A percentile compares a stretch with the other conserved stretches of the same genome.
Conservation (phyloP, 1,140 invertebrate genomes). For the Hestina assimilis region DNA sequence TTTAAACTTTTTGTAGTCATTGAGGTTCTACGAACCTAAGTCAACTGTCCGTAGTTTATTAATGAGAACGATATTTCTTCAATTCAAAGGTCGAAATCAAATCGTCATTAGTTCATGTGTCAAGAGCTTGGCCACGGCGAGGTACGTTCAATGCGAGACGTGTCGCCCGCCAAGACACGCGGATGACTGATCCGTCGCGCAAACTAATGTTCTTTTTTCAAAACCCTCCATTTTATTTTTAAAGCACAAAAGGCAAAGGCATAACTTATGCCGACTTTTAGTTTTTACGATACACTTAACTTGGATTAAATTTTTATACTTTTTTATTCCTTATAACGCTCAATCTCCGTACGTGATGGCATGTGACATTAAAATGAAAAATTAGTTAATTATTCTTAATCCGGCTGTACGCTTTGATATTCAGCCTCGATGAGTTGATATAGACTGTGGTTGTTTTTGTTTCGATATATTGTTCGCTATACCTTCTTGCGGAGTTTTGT, state of each 20-base stretch:
- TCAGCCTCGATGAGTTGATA: constrained; percentile 26
- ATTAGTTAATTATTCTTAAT: constrained; percentile 77
- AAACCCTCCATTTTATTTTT: constrained; percentile 60
- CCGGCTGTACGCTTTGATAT: constrained; percentile 48
- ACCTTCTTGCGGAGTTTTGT: constrained; percentile 19
- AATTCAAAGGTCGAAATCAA: constrained; percentile 47
- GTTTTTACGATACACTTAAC: constrained; percentile 70
- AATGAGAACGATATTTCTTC: constrained; percentile 26
- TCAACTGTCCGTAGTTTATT: constrained; percentile 16
- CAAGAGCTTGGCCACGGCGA: constrained; percentile 21
- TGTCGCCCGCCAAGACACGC: constrained; percentile 51
- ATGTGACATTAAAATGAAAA: constrained; percentile 78
- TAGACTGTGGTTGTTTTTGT: constrained; percentile 35
- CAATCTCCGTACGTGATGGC: constrained; percentile 64
- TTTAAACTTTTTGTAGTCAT: background rate
- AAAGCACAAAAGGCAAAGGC: constrained; percentile 65
- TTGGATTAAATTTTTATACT: constrained; percentile 70
- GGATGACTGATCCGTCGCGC: constrained; percentile 72
- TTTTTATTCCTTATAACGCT: constrained; percentile 53
- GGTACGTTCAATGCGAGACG: constrained; percentile 45
- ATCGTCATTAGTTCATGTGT: constrained; percentile 58
- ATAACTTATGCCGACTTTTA: constrained; percentile 73
- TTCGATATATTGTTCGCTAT: constrained; percentile 29
- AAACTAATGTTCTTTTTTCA: constrained; percentile 74
- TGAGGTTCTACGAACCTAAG: constrained; percentile 15